Evolutionary conservation across 2,113 vertebrate genomes (phyloP).

Genomic region (Heteronetta atricapilla): DNA sequence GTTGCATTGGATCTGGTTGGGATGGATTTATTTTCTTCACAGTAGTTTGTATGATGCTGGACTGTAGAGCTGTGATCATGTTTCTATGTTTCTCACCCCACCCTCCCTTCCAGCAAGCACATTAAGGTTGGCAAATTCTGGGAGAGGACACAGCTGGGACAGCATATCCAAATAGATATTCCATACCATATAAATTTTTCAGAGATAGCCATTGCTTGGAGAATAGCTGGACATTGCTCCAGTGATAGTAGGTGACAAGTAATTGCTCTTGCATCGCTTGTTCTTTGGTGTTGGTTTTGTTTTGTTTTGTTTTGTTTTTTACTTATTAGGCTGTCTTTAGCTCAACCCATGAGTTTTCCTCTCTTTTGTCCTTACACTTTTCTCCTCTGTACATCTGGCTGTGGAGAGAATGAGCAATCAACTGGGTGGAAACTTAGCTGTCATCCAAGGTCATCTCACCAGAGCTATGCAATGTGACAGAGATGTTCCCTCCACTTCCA

Average conservation of each 20-base stretch:
- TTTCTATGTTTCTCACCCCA: neutral
- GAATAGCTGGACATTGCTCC: neutral
- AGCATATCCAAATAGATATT: neutral
- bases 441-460: neutral
- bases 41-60: neutral
- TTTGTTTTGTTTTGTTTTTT: neutral
- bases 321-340: neutral
- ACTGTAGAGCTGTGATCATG: neutral
- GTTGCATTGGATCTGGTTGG: neutral
- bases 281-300: too few relatives aligned
- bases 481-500: neutral
- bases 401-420: neutral
- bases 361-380: neutral
- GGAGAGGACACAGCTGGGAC: neutral
- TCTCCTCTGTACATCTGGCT: neutral
- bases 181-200: neutral
- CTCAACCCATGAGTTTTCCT: neutral
- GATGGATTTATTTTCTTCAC: neutral
- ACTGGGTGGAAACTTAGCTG: neutral
- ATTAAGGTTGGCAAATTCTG: too few relatives aligned
- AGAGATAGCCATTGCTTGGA: neutral
- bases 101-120: neutral
- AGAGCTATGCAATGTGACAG: neutral
- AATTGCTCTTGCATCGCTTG: neutral
- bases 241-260: neutral